Percentiles rank a stretch among this genome's conserved stretches.
These are phyloP conservation scores for Ia io DNA, from an alignment of 2,113 vertebrate species.

Conservation along the genomic window DNA sequence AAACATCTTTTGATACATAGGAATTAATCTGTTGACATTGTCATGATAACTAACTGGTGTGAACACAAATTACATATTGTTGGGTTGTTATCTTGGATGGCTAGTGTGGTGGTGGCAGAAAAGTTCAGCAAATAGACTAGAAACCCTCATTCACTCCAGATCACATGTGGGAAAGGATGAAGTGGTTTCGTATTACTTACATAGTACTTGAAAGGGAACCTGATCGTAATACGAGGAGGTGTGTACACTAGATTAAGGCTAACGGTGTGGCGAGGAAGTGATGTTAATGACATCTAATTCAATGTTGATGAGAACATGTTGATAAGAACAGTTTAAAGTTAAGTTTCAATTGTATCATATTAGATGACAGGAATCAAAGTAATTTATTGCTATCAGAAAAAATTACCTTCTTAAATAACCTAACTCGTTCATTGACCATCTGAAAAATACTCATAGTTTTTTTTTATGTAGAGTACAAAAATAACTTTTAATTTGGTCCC, in stretches of 20 bases:
- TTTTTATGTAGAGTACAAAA: neutral
- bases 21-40: neutral
- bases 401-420: neutral
- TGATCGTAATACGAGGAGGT: neutral
- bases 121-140: neutral
- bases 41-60: neutral
- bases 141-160: neutral
- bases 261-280: neutral
- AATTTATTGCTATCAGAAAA: neutral
- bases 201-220: neutral
- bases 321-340: constrained; percentile 10
- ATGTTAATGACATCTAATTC: neutral
- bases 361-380: neutral
- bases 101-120: neutral
- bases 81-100: neutral
- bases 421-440: neutral
- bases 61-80: neutral
- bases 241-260: neutral
- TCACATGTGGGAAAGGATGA: neutral
- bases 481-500: neutral
- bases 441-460: neutral
- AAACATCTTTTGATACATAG: neutral
- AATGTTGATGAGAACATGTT: neutral
- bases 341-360: neutral
- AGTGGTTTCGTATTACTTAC: neutral